Evolutionary conservation across 2,113 vertebrate genomes (phyloP).

Genomic region (Ancistrus triradiatus): DNA sequence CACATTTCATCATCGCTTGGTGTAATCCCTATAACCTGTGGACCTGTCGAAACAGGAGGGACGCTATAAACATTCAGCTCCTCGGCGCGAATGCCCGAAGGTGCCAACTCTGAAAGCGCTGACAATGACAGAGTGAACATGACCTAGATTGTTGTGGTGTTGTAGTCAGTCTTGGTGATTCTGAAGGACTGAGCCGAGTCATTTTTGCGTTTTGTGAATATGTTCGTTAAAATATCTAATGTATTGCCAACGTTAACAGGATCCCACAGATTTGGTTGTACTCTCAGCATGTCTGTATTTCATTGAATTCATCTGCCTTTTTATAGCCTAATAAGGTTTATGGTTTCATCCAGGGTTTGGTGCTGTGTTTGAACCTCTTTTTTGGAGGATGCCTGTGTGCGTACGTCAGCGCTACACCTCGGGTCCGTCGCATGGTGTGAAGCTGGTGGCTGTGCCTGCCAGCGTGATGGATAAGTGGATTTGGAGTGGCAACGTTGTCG

Average conservation of each 20-base stretch:
- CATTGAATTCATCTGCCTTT: constrained; percentile 14
- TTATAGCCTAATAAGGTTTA: constrained; percentile 19
- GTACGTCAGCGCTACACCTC: constrained; percentile 2
- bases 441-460: constrained; percentile 47
- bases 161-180: background rate
- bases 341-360: constrained; percentile 30
- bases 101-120: constrained; percentile 70
- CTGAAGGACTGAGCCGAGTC: background rate
- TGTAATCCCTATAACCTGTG: constrained; percentile 10
- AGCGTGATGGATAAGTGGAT: constrained; percentile 60
- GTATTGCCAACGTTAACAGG: constrained; percentile 3
- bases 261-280: constrained; percentile 10
- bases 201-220: constrained; percentile 5
- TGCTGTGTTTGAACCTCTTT: constrained; percentile 1
- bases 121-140: constrained; percentile 59
- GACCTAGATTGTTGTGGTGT: constrained; percentile 55
- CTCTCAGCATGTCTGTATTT: constrained; percentile 3
- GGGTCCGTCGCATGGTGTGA: constrained; percentile 7
- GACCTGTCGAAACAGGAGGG: constrained; percentile 55
- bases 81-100: constrained; percentile 50
- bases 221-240: constrained; percentile 7
- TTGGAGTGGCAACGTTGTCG: constrained; percentile 57
- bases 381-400: constrained; percentile 2
- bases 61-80: constrained; percentile 57
- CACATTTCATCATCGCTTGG: too few species aligned